phyloP scores from a whole-genome alignment of 2,888 invertebrate species.

The Noctua janthe region DNA sequence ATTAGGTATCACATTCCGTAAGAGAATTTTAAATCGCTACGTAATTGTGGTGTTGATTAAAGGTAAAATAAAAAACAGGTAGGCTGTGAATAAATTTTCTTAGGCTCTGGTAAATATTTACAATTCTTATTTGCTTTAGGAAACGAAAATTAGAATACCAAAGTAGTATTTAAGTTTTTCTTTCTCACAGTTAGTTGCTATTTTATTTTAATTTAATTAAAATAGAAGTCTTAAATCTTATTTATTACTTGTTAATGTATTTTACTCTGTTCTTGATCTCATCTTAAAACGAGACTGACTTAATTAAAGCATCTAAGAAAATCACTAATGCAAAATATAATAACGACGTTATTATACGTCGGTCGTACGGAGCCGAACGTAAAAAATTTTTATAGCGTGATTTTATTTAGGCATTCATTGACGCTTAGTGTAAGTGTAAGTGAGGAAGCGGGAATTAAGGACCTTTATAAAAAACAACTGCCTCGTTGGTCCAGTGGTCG shows the following conservation, averaged over 20 bases:
- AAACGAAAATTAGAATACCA: slow-evolving; percentile 43
- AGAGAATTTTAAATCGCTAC: slow-evolving; percentile 40
- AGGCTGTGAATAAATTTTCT: slow-evolving; percentile 50
- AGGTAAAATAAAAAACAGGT: slow-evolving; percentile 28
- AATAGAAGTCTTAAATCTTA: slow-evolving; percentile 9
- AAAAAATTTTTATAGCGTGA: neutral
- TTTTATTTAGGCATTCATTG: neutral
- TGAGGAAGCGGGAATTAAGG: neutral
- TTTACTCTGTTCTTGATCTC: neutral
- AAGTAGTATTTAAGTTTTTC: slow-evolving; percentile 12
- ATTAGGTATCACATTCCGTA: slow-evolving; percentile 56
- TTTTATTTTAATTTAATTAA: slow-evolving; percentile 42
- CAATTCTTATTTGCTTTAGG: slow-evolving; percentile 38
- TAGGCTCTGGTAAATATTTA: slow-evolving; percentile 36
- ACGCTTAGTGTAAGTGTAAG: neutral
- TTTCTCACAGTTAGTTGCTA: slow-evolving; percentile 18
- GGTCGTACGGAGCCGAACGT: neutral
- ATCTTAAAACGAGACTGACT: neutral
- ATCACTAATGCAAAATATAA: neutral
- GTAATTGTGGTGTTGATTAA: slow-evolving; percentile 55
- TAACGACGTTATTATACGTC: neutral
- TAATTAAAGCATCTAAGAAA: neutral
- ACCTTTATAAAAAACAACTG: neutral
- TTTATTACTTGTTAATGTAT: neutral
- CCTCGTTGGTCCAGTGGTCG: neutral